Conservation (phyloP, 92 coral and sea anemone genomes). For the Palythoa grandis region DNA sequence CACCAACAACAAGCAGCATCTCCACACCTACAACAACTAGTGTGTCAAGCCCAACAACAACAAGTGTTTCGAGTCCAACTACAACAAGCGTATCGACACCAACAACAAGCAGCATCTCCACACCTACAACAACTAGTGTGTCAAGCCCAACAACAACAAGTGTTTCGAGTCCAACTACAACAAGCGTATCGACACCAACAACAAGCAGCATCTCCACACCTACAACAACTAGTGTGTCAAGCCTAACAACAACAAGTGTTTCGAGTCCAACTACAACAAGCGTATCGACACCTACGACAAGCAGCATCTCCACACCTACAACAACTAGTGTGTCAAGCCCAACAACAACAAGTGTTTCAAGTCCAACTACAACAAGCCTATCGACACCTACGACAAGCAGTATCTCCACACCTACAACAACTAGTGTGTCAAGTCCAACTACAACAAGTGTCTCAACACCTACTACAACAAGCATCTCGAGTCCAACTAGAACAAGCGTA, state of each 20-base stretch:
- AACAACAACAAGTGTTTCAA: not conserved
- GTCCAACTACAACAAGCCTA: not conserved
- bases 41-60: constrained; percentile 38
- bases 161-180: constrained; percentile 9
- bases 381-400: no score
- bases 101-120: not conserved
- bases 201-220: not conserved
- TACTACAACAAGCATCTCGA: not conserved
- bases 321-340: not conserved
- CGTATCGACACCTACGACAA: not conserved
- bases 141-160: constrained; percentile 43
- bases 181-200: constrained; percentile 12
- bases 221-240: constrained; percentile 32
- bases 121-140: constrained; percentile 22
- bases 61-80: not conserved
- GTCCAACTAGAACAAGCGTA: constrained; percentile 26
- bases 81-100: constrained; percentile 27
- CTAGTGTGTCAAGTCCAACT: not conserved
- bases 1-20: constrained; percentile 4
- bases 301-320: no score
- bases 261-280: constrained; percentile 12
- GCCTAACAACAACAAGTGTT: constrained; percentile 33
- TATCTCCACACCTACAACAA: no score
- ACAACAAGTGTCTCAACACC: constrained; percentile 23
- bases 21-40: constrained; percentile 15